Percentiles rank a stretch among this genome's conserved stretches.
Evolutionary conservation across 1,140 invertebrate species (phyloP).

Genomic region (Anastrepha obliqua): DNA sequence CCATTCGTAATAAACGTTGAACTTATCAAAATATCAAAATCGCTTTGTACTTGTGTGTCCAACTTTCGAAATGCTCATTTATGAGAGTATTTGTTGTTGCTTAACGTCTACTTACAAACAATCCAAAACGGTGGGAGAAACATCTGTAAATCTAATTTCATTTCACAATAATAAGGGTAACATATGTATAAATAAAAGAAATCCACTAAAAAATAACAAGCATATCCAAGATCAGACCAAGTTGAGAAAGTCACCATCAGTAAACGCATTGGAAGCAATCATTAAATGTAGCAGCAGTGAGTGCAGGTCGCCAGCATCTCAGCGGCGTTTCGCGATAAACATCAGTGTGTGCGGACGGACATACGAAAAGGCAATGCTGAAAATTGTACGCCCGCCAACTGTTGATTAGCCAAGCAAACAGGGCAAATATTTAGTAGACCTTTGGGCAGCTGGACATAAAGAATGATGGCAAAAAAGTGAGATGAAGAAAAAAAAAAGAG

Average conservation of each 20-base stretch:
- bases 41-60: background rate
- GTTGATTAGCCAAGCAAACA: constrained; percentile 12
- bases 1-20: background rate
- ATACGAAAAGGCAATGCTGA: background rate
- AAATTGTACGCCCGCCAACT: background rate
- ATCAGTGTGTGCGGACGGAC: background rate
- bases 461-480: background rate
- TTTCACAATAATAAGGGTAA: constrained; percentile 50
- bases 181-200: constrained; percentile 31
- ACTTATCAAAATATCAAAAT: constrained; percentile 45
- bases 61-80: background rate
- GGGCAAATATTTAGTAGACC: background rate
- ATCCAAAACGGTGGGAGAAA: constrained; percentile 36
- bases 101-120: background rate
- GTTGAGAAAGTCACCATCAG: background rate
- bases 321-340: background rate
- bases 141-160: constrained; percentile 52
- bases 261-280: background rate
- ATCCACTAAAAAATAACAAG: background rate
- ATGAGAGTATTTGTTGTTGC: background rate
- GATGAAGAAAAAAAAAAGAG: background rate
- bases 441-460: background rate
- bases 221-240: background rate
- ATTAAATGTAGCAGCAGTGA: background rate
- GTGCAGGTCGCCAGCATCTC: background rate